Evolutionary conservation across 2,888 invertebrate species (phyloP).

Genomic region (Ypsolopha scabrella): DNA sequence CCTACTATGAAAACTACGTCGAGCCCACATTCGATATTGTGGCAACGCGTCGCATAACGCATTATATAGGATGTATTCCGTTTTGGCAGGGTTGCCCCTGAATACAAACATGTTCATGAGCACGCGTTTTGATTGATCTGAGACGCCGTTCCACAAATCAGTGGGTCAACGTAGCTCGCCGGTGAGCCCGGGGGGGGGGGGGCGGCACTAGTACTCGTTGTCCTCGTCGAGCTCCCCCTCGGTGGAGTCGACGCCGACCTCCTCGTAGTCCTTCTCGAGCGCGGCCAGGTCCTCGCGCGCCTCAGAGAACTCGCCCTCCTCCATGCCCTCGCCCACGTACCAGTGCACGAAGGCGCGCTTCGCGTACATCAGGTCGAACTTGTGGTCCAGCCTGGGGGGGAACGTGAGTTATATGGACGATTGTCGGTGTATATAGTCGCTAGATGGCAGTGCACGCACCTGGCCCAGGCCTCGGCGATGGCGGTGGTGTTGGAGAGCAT

Average conservation of each 20-base stretch:
- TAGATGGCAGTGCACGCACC: conserved; percentile 38
- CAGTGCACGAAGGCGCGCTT: conserved; percentile 97
- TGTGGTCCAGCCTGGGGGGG: conserved; percentile 85
- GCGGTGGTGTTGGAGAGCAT: conserved; percentile 98
- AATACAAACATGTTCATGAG: too few relatives aligned
- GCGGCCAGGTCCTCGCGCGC: conserved; percentile 89
- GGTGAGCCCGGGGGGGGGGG: too few relatives aligned
- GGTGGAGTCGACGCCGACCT: conserved; percentile 81
- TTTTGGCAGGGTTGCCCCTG: too few relatives aligned
- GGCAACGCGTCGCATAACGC: too few relatives aligned
- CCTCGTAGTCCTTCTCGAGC: conserved; percentile 84
- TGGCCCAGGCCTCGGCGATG: conserved; percentile 96
- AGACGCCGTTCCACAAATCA: too few relatives aligned
- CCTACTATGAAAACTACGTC: too few relatives aligned
- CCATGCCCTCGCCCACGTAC: conserved; percentile 92
- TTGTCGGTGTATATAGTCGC: too few relatives aligned
- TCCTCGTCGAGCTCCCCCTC: conserved; percentile 78
- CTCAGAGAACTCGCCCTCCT: conserved; percentile 88
- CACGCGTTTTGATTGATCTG: too few relatives aligned
- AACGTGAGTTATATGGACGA: too few relatives aligned
- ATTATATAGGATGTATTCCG: too few relatives aligned
- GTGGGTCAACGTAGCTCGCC: too few relatives aligned
- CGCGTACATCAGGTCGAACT: conserved; percentile 96
- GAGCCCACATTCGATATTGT: too few relatives aligned
- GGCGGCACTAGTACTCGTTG: conserved; percentile 69